phyloP scores from a whole-genome alignment of 64 coral and sea anemone genomes.

The Montipora foliosa region DNA sequence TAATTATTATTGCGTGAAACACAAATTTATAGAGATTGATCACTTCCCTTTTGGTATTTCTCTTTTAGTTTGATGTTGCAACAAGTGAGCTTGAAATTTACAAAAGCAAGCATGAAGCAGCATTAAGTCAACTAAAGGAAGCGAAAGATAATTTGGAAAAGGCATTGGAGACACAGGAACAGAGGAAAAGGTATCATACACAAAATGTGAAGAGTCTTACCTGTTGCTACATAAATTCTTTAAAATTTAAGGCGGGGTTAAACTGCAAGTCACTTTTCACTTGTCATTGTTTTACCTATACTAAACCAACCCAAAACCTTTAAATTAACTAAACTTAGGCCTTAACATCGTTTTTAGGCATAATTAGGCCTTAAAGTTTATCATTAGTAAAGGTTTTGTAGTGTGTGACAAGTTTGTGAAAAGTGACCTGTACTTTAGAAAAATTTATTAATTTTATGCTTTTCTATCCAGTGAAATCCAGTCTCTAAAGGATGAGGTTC shows the following conservation, averaged over 20 bases:
- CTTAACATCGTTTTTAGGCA: too few species aligned
- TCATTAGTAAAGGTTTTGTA: too few species aligned
- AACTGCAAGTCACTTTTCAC: background rate
- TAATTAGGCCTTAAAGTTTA: too few species aligned
- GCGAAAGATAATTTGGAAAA: constrained; percentile 85
- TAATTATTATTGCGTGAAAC: too few species aligned
- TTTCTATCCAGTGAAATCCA: constrained; percentile 76
- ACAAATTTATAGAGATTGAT: too few species aligned
- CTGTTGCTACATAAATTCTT: background rate
- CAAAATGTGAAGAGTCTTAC: background rate
- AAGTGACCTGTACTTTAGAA: too few species aligned
- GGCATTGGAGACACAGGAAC: constrained; percentile 74
- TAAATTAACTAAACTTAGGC: too few species aligned
- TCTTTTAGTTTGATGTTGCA: constrained; percentile 92
- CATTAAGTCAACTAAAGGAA: constrained; percentile 69
- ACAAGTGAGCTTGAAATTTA: constrained; percentile 96
- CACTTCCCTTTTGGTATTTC: background rate
- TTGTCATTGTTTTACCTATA: background rate
- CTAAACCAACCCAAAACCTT: too few species aligned
- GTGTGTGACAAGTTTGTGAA: too few species aligned
- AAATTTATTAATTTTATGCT: background rate
- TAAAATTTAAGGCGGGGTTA: too few species aligned
- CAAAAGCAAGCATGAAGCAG: constrained; percentile 87
- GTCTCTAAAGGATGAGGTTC: constrained; percentile 86
- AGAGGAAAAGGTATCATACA: constrained; percentile 72